Base-by-base conservation (phyloP, 2,113 vertebrate genomes). In the Noctilio leporinus region DNA sequence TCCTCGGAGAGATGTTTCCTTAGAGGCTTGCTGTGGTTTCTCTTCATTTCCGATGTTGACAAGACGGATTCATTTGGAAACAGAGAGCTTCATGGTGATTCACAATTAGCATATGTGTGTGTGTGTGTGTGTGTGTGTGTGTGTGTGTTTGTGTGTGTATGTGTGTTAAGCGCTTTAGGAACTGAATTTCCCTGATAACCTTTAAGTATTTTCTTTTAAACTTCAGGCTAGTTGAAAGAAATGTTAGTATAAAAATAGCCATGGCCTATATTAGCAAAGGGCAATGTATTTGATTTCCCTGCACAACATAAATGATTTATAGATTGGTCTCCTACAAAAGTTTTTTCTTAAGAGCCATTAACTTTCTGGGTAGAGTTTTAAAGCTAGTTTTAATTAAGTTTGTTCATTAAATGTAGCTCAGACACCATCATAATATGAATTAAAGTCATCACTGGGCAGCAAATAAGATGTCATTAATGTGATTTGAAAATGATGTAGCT, bases 381-480 rank as follows among this genome's bases (percentile, higher is more conserved):
- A 33, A 49, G 30, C 28, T 92, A 38, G n/a, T 90, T 72, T 85
- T 92, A 59, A 53, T 55, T 73, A 94, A 85, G 75, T 78, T 33
- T 92, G 33, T 67, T 91, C 72, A 94, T 93, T 92, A 97, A 92
- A 89, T n/a, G 10, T 91, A 77, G 38, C 62, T 55, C 59, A 67
- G 77, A 15, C 9, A 10, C 82, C 81, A 73, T 94, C 67, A 93
- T 89, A 93, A 92, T 86, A 78, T 94, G 89, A 78, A 93, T 62
- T 86, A 57, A 40, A 69, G 43, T 64, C 93, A 83, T 86, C 89
- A 70, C 7, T 80, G 57, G 20, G 26, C 57, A 43, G 38, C 80
- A 96, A 93, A 89, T 95, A 65, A 95, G 70, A 64, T 84, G 38
- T 62, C 70, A 88, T 89, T 91, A 93, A 93, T 95, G 72, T 77